Conservation (phyloP, 2,888 invertebrate genomes). For the Gnatocerus cornutus region DNA sequence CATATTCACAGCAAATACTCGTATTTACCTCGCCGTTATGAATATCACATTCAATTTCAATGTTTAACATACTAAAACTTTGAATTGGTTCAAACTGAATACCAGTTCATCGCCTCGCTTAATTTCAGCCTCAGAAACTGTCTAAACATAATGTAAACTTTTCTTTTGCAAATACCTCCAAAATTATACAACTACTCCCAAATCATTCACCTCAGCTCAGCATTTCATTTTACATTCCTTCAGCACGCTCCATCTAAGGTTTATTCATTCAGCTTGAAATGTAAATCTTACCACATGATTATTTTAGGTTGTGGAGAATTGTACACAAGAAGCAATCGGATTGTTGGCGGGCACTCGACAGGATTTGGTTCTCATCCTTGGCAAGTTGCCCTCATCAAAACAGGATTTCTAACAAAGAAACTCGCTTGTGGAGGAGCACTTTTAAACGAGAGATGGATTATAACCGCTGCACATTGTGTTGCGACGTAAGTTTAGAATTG, state of each 20-base stretch:
- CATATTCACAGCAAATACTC: no score
- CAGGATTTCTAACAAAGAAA: constrained; percentile 91
- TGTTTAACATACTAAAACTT: no score
- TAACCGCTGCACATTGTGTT: constrained; percentile 94
- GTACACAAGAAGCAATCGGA: constrained; percentile 89
- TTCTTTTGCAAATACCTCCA: no score
- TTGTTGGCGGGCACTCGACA: constrained; percentile 93
- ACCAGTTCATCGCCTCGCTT: no score
- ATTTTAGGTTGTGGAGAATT: constrained; percentile 91
- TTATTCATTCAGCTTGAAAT: constrained; percentile 19
- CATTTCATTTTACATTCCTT: constrained; percentile 37
- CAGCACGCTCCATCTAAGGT: constrained; percentile 19
- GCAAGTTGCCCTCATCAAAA: constrained; percentile 95
- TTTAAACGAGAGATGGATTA: constrained; percentile 92
- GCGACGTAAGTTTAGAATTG: constrained; percentile 82
- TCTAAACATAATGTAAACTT: no score
- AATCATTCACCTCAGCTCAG: constrained; percentile 17
- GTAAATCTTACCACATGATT: constrained; percentile 44
- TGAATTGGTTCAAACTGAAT: no score
- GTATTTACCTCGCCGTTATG: no score
- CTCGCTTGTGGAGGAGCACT: constrained; percentile 94
- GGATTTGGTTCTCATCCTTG: constrained; percentile 95
- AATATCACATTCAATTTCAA: no score
- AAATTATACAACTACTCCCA: constrained; percentile 5
- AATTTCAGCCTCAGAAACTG: no score